These are phyloP conservation scores for Xenentodon cancila DNA, from an alignment of 2,797 vertebrate genomes.

Conservation along the genomic window DNA sequence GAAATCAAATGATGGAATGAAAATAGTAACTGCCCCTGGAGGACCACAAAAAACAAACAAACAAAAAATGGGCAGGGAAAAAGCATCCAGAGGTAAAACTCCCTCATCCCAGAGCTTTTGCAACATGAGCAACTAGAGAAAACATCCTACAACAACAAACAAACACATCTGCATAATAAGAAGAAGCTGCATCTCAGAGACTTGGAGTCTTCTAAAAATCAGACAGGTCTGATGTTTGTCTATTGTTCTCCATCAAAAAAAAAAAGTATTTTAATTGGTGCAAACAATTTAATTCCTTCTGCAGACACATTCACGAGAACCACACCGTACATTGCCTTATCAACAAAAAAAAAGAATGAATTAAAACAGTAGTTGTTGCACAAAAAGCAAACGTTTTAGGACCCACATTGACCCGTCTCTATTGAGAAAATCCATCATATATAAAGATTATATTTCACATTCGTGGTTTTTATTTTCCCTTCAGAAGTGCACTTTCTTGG, in stretches of 20 bases:
- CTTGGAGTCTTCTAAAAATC: constrained; percentile 18
- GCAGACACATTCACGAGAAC: constrained; percentile 4
- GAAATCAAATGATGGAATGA: constrained; percentile 19
- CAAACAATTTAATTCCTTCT: constrained; percentile 5
- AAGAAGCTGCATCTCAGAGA: not conserved
- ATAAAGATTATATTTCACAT: too few species aligned
- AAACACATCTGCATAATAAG: not conserved
- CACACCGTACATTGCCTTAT: constrained; percentile 55
- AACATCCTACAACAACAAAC: constrained; percentile 10
- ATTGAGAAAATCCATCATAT: too few species aligned
- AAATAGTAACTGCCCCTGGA: constrained; percentile 14
- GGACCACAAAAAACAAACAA: too few species aligned
- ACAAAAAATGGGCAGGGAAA: too few species aligned
- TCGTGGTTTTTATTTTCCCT: too few species aligned
- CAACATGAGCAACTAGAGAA: too few species aligned
- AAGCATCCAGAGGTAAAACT: too few species aligned
- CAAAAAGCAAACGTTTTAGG: not conserved
- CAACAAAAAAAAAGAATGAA: not conserved
- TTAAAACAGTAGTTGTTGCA: not conserved
- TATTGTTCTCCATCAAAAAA: constrained; percentile 16
- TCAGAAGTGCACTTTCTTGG: too few species aligned
- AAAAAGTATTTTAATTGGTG: not conserved
- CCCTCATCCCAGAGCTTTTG: too few species aligned
- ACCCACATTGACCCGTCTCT: too few species aligned
- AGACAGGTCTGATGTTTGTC: constrained; percentile 26